Conservation (phyloP, 2,797 vertebrate species). For the Phaenicophaeus curvirostris region DNA sequence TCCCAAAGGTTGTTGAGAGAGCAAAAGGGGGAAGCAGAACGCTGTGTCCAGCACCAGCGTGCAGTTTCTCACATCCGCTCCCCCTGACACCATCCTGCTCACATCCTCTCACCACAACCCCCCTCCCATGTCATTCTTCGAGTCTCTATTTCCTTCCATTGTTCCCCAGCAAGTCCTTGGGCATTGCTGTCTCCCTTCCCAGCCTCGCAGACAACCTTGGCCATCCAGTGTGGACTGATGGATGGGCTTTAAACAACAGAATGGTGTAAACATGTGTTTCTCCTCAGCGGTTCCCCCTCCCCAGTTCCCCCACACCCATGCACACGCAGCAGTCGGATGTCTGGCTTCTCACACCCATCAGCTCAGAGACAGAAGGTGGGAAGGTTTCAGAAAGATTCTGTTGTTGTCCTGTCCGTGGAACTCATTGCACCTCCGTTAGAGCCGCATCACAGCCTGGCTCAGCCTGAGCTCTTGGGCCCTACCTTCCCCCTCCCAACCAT, state of each 20-base stretch:
- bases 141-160: background rate
- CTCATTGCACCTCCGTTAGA: background rate
- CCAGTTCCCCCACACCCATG: background rate
- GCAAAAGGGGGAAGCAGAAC: background rate
- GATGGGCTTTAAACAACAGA: background rate
- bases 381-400: background rate
- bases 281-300: background rate
- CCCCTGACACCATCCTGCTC: background rate
- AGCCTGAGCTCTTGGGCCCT: background rate
- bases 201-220: background rate
- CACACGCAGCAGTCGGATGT: background rate
- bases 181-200: background rate
- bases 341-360: fast-evolving
- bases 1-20: background rate
- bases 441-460: fast-evolving
- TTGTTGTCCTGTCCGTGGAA: fast-evolving
- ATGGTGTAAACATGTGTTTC: background rate
- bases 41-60: background rate
- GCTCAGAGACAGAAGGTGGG: background rate
- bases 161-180: background rate
- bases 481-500: background rate
- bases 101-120: background rate
- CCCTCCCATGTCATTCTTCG: fast-evolving
- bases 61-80: background rate
- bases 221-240: background rate